Conservation (phyloP, 2,113 vertebrate genomes). For the Mastomys coucha region DNA sequence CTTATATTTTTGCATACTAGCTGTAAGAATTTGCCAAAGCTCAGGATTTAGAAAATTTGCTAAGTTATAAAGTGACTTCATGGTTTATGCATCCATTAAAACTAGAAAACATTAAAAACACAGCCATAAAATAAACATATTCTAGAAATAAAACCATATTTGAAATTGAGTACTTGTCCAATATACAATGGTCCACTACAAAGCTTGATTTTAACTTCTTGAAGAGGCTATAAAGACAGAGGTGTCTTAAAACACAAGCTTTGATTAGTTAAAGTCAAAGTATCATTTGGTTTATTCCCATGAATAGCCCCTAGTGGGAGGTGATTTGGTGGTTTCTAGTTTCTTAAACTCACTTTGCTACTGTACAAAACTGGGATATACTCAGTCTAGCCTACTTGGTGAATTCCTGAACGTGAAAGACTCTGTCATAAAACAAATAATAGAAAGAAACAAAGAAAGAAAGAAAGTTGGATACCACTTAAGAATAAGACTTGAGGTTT, state of each 20-base stretch:
- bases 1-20: neutral
- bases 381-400: neutral
- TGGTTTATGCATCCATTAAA: neutral
- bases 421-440: accelerated
- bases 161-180: neutral
- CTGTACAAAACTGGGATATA: neutral
- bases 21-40: neutral
- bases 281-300: neutral
- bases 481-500: neutral
- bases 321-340: too few species aligned
- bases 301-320: accelerated
- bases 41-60: neutral
- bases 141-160: neutral
- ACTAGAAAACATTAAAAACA: neutral
- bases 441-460: too few species aligned
- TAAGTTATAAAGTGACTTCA: neutral
- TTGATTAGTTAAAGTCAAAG: neutral
- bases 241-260: neutral
- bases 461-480: too few species aligned
- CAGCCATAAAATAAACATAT: neutral
- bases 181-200: neutral
- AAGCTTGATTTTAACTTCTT: neutral
- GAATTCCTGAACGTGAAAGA: neutral
- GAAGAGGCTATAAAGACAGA: neutral
- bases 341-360: neutral